These are phyloP conservation scores for Aspiorhynchus laticeps DNA, from an alignment of 2,113 vertebrate genomes.

Conservation along the genomic window DNA sequence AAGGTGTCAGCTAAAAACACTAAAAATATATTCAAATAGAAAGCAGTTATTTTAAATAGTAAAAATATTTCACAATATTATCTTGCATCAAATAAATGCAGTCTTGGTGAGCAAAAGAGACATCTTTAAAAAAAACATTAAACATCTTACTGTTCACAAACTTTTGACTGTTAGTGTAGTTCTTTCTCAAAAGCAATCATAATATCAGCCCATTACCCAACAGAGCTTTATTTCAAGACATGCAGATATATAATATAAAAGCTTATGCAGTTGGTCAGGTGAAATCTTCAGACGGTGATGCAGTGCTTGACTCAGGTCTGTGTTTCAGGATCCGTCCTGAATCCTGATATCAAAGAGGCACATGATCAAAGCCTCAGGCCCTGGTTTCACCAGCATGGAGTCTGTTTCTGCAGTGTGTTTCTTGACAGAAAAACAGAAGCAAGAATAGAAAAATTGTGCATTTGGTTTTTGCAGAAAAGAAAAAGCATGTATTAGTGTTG, in stretches of 20 bases:
- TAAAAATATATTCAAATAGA: too few relatives aligned
- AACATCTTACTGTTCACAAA: too few relatives aligned
- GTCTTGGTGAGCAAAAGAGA: too few relatives aligned
- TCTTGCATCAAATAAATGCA: neutral
- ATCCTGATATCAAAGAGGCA: constrained; percentile 48
- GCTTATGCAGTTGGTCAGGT: neutral
- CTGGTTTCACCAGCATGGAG: neutral
- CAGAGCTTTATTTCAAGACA: neutral
- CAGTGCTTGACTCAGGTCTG: neutral
- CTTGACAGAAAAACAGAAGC: neutral
- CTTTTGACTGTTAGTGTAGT: too few relatives aligned
- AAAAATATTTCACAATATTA: too few relatives aligned
- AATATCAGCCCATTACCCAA: neutral
- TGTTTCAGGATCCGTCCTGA: neutral
- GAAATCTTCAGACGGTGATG: neutral
- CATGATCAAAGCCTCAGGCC: constrained; percentile 48
- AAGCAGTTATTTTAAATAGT: neutral
- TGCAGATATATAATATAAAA: neutral
- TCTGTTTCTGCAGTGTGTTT: neutral
- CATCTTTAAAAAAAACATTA: too few relatives aligned
- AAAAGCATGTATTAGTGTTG: neutral
- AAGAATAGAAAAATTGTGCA: neutral
- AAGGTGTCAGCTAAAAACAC: too few relatives aligned
- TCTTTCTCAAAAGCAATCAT: neutral
- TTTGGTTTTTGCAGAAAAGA: neutral